Conservation (phyloP, 2,797 vertebrate species). For the Triplophysa yarkandensis region DNA sequence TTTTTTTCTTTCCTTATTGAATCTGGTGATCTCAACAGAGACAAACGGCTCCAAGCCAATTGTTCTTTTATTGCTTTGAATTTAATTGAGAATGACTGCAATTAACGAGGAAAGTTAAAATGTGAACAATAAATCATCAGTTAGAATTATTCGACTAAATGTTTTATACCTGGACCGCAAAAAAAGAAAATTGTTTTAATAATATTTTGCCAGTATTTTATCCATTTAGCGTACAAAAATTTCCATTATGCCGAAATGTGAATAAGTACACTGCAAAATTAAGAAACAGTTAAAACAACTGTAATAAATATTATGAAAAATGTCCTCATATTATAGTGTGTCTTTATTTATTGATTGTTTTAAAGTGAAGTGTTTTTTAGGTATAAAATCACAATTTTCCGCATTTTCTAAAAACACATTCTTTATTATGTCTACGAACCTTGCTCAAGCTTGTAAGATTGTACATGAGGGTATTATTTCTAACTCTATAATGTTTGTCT, state of each 20-base stretch:
- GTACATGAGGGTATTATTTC: neutral
- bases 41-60: neutral
- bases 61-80: neutral
- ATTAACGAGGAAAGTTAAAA: neutral
- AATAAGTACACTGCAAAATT: too few relatives aligned
- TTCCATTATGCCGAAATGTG: too few relatives aligned
- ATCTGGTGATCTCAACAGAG: constrained; percentile 34
- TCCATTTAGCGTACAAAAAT: too few relatives aligned
- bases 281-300: too few relatives aligned
- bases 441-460: neutral
- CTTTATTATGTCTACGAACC: neutral
- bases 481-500: neutral
- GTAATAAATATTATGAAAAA: too few relatives aligned
- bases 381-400: too few relatives aligned
- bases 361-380: too few relatives aligned
- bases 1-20: constrained; percentile 42
- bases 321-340: too few relatives aligned
- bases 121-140: neutral
- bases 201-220: too few relatives aligned
- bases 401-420: neutral
- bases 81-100: neutral
- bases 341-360: too few relatives aligned
- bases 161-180: neutral
- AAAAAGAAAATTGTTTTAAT: too few relatives aligned
- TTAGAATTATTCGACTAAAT: neutral